Percentiles rank a stretch among this genome's conserved stretches.
These are phyloP conservation scores for Zapornia atra DNA, from an alignment of 2,113 vertebrate species.

Conservation along the genomic window DNA sequence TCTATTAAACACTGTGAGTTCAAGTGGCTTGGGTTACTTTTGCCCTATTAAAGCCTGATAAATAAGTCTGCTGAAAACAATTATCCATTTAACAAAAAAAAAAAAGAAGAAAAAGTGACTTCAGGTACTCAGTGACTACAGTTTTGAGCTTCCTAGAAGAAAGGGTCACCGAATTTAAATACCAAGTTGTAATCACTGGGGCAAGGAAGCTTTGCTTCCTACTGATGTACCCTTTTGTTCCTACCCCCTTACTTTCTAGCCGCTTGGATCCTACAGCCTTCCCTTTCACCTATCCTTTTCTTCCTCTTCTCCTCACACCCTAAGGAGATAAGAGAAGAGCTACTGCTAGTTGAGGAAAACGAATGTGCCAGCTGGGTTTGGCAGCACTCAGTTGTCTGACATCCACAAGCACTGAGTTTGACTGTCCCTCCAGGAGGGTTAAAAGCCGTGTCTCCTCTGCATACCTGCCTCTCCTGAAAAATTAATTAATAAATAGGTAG, in stretches of 20 bases:
- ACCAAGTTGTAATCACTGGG: not conserved
- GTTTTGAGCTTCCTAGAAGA: not conserved
- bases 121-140: not conserved
- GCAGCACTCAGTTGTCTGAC: not conserved
- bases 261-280: not conserved
- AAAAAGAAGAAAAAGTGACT: not conserved
- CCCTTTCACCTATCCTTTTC: not conserved
- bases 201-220: not conserved
- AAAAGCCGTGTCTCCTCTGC: not conserved
- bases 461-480: not conserved
- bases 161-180: not conserved
- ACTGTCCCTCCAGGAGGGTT: not conserved
- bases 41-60: not conserved
- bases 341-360: not conserved
- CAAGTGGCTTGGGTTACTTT: not conserved
- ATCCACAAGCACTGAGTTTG: not conserved
- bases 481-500: too few species aligned
- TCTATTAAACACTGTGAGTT: not conserved
- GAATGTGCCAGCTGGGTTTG: not conserved
- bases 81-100: not conserved
- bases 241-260: not conserved
- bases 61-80: not conserved
- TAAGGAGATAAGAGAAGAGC: not conserved
- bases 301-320: not conserved
- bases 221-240: not conserved